A percentile compares a stretch with the other conserved stretches of the same genome.
Conservation (phyloP, 2,888 invertebrate species). For the Augiades crinisus region DNA sequence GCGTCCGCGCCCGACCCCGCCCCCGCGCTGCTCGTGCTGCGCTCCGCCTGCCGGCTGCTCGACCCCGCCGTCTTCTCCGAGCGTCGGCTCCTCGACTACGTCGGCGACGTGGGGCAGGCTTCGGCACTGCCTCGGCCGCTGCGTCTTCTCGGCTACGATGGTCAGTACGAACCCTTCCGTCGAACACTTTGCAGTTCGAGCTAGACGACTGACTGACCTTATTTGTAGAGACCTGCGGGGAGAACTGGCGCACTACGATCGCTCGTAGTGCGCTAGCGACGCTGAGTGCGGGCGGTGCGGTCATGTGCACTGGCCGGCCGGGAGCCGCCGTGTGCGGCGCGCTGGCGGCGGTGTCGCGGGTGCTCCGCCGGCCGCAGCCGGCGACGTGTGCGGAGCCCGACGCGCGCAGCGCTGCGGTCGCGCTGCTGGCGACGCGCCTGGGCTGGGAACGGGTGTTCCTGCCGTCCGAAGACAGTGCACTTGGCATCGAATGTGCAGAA, state of each 20-base stretch:
- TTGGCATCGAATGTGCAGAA: slow-evolving; percentile 37
- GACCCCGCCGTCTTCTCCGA: slow-evolving; percentile 32
- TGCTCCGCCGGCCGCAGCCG: slow-evolving; percentile 37
- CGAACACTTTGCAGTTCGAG: not conserved
- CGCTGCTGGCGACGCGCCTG: slow-evolving; percentile 41
- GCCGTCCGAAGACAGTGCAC: slow-evolving; percentile 34
- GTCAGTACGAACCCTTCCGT: slow-evolving; percentile 29
- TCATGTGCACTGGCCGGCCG: slow-evolving; percentile 37
- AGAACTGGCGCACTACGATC: slow-evolving; percentile 44
- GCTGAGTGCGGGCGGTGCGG: slow-evolving; percentile 44
- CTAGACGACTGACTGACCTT: not conserved
- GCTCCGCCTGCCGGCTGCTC: slow-evolving; percentile 45
- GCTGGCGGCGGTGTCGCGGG: slow-evolving; percentile 42
- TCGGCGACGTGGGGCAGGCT: slow-evolving; percentile 18
- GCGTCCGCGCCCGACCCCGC: slow-evolving; percentile 33
- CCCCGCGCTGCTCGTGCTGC: slow-evolving; percentile 52
- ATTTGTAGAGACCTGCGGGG: slow-evolving; percentile 55
- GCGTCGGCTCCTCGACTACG: slow-evolving; percentile 29
- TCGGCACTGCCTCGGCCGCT: slow-evolving; percentile 29
- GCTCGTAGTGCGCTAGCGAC: slow-evolving; percentile 43
- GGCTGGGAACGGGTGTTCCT: slow-evolving; percentile 50
- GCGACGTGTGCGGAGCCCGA: slow-evolving; percentile 35
- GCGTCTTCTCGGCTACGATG: slow-evolving; percentile 41
- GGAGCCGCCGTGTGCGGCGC: slow-evolving; percentile 42
- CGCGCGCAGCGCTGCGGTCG: slow-evolving; percentile 44